These are phyloP conservation scores for Aphis craccivora DNA, from an alignment of 1,140 invertebrate species.

Conservation along the genomic window DNA sequence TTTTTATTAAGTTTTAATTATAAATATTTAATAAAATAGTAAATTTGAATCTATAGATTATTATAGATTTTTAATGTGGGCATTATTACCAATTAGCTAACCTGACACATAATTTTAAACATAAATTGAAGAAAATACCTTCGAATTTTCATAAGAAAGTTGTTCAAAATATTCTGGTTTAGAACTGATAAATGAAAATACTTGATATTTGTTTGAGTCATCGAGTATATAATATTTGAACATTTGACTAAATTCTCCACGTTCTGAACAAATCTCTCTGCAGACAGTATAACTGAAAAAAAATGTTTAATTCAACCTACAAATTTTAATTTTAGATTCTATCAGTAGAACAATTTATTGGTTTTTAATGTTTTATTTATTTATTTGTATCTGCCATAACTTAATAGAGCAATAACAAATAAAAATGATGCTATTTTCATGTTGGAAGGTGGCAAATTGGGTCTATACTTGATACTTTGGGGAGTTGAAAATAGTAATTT, in stretches of 20 bases:
- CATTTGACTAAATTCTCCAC: constrained; percentile 69
- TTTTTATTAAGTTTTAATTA: neutral
- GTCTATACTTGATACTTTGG: no score
- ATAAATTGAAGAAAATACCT: constrained; percentile 1
- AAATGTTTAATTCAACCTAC: neutral
- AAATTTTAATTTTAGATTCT: no score
- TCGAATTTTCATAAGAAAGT: constrained; percentile 14
- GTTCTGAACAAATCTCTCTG: constrained; percentile 70
- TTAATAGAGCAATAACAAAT: no score
- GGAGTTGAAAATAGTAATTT: neutral
- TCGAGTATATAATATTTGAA: constrained; percentile 71
- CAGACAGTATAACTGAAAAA: constrained; percentile 70
- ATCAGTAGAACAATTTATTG: no score
- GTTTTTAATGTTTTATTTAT: neutral
- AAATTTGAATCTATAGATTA: neutral
- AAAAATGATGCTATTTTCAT: no score
- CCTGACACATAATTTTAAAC: neutral
- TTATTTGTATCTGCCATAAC: no score
- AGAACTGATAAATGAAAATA: constrained; percentile 61
- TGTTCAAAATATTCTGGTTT: constrained; percentile 51
- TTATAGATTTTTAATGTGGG: no score
- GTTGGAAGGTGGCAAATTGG: no score
- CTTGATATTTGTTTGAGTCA: constrained; percentile 65
- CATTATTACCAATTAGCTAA: neutral
- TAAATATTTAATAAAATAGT: neutral